Percentiles rank a stretch among this genome's conserved stretches.
phyloP scores from a whole-genome alignment of 2,888 invertebrate genomes.

The Gnatocerus cornutus region DNA sequence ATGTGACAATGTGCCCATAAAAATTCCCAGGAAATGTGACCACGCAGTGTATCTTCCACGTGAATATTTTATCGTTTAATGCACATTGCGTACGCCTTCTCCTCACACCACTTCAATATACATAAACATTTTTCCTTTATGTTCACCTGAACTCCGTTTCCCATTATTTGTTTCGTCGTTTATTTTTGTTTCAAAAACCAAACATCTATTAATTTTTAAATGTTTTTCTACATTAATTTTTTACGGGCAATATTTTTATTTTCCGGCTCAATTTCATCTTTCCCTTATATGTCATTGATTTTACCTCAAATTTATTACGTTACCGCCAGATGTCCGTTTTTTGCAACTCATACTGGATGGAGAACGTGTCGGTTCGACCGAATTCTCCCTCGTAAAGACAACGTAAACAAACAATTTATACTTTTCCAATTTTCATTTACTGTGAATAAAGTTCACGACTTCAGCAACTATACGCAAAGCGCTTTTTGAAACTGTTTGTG shows the following conservation, averaged over 20 bases:
- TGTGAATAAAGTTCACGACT: neutral
- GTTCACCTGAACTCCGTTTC: no score
- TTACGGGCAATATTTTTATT: conserved; percentile 1
- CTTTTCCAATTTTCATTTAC: conserved; percentile 4
- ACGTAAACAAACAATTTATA: conserved; percentile 1
- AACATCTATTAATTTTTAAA: neutral
- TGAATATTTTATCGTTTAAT: no score
- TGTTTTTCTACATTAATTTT: neutral
- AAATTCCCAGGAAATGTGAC: no score
- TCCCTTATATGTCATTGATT: conserved; percentile 36
- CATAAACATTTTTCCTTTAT: no score
- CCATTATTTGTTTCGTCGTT: no score
- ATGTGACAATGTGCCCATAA: no score
- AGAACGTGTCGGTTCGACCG: neutral
- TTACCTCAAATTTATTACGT: conserved; percentile 35
- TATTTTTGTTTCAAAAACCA: neutral
- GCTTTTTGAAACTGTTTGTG: neutral
- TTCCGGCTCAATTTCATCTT: conserved; percentile 18
- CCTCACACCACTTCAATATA: no score
- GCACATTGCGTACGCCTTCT: no score
- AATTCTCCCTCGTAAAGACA: neutral
- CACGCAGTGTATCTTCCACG: no score
- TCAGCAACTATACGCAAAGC: neutral
- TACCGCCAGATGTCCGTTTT: conserved; percentile 34
- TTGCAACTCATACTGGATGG: conserved; percentile 11